A percentile compares a stretch with the other conserved stretches of the same genome.
phyloP scores from a whole-genome alignment of 2,113 vertebrate genomes.

The Callocephalon fimbriatum region DNA sequence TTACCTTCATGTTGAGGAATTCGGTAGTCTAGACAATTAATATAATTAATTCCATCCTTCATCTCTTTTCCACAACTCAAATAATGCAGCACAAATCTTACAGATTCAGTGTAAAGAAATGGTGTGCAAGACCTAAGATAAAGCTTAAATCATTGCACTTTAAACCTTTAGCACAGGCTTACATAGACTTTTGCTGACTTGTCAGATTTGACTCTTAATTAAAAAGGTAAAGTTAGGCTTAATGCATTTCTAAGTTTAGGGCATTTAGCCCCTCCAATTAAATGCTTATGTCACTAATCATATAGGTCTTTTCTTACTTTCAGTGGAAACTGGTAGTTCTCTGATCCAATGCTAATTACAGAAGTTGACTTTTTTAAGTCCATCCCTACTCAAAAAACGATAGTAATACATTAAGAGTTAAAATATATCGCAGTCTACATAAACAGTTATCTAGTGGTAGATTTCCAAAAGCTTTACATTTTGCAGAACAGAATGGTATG shows the following conservation, averaged over 20 bases:
- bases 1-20: neutral
- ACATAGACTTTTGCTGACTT: neutral
- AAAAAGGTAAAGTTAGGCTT: slow-evolving; percentile 11
- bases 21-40: neutral
- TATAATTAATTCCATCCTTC: neutral
- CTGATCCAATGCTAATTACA: neutral
- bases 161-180: neutral
- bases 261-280: neutral
- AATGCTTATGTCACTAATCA: neutral
- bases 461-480: neutral
- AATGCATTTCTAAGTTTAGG: neutral
- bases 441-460: neutral
- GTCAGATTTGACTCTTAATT: neutral
- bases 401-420: neutral
- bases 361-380: neutral
- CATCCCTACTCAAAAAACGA: neutral
- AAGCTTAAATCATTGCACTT: slow-evolving; percentile 42
- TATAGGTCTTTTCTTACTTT: neutral
- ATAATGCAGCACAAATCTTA: slow-evolving; percentile 75
- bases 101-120: slow-evolving; percentile 51
- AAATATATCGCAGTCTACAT: neutral
- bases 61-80: slow-evolving; percentile 61
- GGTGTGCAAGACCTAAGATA: slow-evolving; percentile 41
- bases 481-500: neutral
- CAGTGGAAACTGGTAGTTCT: neutral